Conservation (phyloP, 2,797 vertebrate genomes). For the Pantherophis alleghaniensis region DNA sequence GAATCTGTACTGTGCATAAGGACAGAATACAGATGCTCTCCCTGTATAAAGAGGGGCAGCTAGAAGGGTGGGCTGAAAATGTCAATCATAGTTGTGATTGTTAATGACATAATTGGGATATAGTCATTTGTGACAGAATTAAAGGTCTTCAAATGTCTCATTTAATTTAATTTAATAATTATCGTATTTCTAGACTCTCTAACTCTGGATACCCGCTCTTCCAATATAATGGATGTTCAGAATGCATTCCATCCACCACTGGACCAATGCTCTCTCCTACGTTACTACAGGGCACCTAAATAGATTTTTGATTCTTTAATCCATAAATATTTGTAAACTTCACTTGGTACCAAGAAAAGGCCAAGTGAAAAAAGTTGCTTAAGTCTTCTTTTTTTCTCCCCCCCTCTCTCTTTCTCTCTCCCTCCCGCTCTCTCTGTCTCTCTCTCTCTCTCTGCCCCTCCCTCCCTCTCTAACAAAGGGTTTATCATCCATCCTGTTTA, state of each 20-base stretch:
- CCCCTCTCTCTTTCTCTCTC: not conserved
- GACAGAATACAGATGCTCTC: not conserved
- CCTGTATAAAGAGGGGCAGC: not conserved
- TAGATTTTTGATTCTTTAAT: not conserved
- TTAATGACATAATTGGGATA: not conserved
- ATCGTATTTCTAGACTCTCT: not conserved
- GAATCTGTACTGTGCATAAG: not conserved
- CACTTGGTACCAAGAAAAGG: not conserved
- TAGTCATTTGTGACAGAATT: not conserved
- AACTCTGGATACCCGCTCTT: not conserved
- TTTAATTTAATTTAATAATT: not conserved
- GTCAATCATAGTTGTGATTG: not conserved
- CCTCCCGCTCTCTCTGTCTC: fast-evolving
- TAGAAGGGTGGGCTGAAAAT: not conserved
- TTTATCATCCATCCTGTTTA: constrained; percentile 33
- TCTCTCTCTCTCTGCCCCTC: not conserved
- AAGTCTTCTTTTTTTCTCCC: not conserved
- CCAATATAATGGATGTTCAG: too few species aligned
- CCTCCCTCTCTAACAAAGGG: not conserved
- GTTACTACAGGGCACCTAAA: not conserved
- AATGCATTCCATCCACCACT: not conserved
- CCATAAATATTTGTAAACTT: not conserved
- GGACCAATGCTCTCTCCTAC: not conserved
- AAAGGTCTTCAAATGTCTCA: not conserved
- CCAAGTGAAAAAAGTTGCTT: not conserved